Evolutionary conservation across 2,113 vertebrate species (phyloP).

Genomic region (Ptilonorhynchus violaceus): DNA sequence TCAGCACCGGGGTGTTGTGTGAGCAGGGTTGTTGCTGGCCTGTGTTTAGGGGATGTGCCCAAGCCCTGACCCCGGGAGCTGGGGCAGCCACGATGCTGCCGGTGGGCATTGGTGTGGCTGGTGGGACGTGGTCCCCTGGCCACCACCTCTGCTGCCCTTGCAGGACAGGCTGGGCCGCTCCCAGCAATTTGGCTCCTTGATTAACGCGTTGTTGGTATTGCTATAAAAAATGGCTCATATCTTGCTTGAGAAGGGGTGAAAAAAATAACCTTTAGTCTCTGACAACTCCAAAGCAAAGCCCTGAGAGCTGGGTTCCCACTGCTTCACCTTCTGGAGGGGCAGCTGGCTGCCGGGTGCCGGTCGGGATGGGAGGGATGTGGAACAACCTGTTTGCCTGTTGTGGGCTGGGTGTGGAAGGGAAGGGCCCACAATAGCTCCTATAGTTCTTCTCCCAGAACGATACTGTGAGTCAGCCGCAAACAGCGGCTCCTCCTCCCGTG

Average conservation of each 20-base stretch:
- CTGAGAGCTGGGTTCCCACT: background rate
- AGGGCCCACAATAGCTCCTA: slow-evolving; percentile 3
- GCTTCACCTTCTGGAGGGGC: background rate
- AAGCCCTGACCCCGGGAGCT: fast-evolving
- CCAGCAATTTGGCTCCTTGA: background rate
- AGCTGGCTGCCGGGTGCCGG: background rate
- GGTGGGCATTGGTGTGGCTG: background rate
- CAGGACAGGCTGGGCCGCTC: background rate
- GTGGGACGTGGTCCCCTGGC: background rate
- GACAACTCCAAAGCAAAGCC: background rate
- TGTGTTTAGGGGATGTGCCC: background rate
- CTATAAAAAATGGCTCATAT: background rate
- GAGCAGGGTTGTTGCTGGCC: fast-evolving
- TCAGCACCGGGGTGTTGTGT: fast-evolving
- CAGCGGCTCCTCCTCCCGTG: background rate
- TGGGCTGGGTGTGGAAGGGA: slow-evolving; percentile 44
- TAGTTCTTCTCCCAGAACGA: background rate
- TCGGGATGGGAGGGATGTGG: background rate
- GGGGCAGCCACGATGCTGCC: background rate
- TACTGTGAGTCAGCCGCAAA: slow-evolving; percentile 36
- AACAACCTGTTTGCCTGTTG: slow-evolving; percentile 28
- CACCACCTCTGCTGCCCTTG: background rate
- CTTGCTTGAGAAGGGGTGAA: fast-evolving
- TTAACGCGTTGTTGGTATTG: fast-evolving
- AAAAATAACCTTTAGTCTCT: too few species aligned